These are phyloP conservation scores for Poecilobothrus nobilitatus DNA, from an alignment of 2,888 invertebrate species.

Conservation along the genomic window DNA sequence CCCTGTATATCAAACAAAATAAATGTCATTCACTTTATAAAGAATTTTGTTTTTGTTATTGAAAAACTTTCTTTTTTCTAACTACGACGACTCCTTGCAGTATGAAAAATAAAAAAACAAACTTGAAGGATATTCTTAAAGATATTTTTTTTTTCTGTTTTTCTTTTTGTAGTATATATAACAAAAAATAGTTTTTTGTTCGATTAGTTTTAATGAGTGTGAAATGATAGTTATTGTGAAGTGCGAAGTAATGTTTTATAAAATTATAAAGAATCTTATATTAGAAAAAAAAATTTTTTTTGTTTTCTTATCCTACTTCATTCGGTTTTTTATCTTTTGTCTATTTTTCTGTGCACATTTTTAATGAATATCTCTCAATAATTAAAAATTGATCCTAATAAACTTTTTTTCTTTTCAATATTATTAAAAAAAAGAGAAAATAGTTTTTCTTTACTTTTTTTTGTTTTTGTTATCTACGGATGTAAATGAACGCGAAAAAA, in stretches of 20 bases:
- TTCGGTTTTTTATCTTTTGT: not conserved
- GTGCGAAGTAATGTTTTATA: not conserved
- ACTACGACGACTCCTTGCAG: too few species aligned
- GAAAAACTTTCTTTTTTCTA: not conserved
- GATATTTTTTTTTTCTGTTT: too few species aligned
- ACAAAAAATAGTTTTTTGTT: not conserved
- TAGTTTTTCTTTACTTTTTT: too few species aligned
- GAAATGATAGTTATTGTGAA: not conserved
- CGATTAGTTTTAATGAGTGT: not conserved
- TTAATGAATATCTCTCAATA: not conserved
- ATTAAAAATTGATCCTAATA: slow-evolving; percentile 4
- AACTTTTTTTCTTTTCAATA: not conserved
- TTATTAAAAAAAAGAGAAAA: not conserved
- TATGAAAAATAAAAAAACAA: too few species aligned
- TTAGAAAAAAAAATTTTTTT: too few species aligned
- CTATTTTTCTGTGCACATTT: not conserved
- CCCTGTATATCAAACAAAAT: too few species aligned
- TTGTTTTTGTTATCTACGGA: not conserved
- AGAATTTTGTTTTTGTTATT: too few species aligned
- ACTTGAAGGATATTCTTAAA: too few species aligned
- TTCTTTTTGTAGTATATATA: too few species aligned
- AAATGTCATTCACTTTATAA: too few species aligned
- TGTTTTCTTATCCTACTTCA: not conserved
- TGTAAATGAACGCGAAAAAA: not conserved
- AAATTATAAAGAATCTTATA: too few species aligned